Evolutionary conservation across 2,888 invertebrate species (phyloP).

Genomic region (Neocrepidodera transversa): DNA sequence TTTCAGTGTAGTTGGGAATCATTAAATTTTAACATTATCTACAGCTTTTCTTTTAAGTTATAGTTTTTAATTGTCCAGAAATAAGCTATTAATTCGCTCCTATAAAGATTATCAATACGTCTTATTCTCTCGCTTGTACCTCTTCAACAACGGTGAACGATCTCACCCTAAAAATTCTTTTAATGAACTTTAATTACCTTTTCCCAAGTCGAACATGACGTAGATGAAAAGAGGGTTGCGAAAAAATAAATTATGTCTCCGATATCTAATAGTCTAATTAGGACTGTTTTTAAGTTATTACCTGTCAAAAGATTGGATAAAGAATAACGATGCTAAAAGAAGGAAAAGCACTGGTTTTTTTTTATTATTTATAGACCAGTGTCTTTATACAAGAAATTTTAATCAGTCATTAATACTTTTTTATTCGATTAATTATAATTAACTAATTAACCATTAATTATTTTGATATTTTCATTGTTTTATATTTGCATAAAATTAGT

Average conservation of each 20-base stretch:
- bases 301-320: neutral
- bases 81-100: constrained; percentile 63
- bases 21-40: neutral
- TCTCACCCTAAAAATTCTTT: constrained; percentile 55
- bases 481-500: too few species aligned
- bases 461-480: too few species aligned
- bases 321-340: neutral
- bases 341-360: too few species aligned
- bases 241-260: constrained; percentile 23
- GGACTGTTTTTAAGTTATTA: constrained; percentile 8
- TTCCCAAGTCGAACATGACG: constrained; percentile 61
- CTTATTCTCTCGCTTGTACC: constrained; percentile 50
- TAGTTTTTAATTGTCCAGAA: too few species aligned
- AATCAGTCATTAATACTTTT: too few species aligned
- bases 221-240: constrained; percentile 32
- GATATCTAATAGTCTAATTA: constrained; percentile 16
- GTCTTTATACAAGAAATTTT: too few species aligned
- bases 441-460: too few species aligned
- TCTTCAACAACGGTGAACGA: constrained; percentile 50
- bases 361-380: too few species aligned
- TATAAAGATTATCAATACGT: constrained; percentile 62
- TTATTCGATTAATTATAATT: too few species aligned
- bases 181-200: constrained; percentile 64
- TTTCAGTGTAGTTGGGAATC: too few species aligned
- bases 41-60: too few species aligned